A percentile compares a stretch with the other conserved stretches of the same genome.
Conservation (phyloP, 2,797 vertebrate species). For the Micromesistius poutassou region DNA sequence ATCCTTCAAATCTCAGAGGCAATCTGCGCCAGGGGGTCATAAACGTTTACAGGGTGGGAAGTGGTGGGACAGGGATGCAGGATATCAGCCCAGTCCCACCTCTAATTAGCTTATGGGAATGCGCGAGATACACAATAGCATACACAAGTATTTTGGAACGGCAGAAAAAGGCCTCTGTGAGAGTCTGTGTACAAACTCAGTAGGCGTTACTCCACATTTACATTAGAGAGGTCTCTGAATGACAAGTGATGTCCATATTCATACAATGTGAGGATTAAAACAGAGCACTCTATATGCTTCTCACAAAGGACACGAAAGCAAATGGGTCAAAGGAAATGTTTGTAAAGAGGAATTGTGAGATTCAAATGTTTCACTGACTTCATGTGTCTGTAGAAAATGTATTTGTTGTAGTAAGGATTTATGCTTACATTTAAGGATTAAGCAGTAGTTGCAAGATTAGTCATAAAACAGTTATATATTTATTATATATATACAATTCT, state of each 20-base stretch:
- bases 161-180: not conserved
- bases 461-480: not conserved
- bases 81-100: constrained; percentile 50
- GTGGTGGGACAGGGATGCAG: constrained; percentile 59
- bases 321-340: not conserved
- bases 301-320: not conserved
- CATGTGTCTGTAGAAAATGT: not conserved
- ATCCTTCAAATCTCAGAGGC: constrained; percentile 70
- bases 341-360: not conserved
- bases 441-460: not conserved
- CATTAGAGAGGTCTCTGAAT: not conserved
- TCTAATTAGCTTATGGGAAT: constrained; percentile 59
- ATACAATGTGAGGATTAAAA: constrained; percentile 2
- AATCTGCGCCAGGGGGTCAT: constrained; percentile 69
- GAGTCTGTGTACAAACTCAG: constrained; percentile 3
- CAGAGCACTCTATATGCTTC: not conserved
- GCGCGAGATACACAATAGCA: constrained; percentile 8
- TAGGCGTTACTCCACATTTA: not conserved
- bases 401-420: not conserved
- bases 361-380: not conserved
- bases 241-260: constrained; percentile 4
- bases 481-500: not conserved
- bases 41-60: constrained; percentile 76
- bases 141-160: constrained; percentile 3
- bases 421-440: not conserved